phyloP scores from a whole-genome alignment of 2,113 vertebrate species.

The Taxidea taxus region DNA sequence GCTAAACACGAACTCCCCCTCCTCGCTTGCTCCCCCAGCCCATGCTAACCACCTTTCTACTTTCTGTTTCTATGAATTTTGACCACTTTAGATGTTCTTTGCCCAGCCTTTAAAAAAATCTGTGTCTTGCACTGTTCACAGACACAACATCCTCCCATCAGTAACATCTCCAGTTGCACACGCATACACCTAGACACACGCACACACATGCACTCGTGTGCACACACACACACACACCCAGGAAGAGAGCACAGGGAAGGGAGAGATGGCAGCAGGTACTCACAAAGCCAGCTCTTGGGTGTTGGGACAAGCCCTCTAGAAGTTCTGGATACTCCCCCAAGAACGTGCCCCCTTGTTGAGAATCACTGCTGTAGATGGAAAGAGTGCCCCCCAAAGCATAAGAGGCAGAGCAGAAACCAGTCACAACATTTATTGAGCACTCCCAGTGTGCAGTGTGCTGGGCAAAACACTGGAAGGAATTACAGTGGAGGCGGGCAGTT shows the following conservation, averaged over 20 bases:
- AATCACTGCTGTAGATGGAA: not conserved
- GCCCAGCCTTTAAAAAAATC: not conserved
- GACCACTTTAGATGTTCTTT: not conserved
- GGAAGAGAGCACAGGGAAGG: not conserved
- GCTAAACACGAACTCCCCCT: not conserved
- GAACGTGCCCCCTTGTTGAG: not conserved
- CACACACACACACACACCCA: not conserved
- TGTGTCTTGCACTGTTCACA: not conserved
- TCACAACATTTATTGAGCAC: slow-evolving; percentile 43
- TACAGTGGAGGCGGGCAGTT: fast-evolving
- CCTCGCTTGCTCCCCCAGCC: not conserved
- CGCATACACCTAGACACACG: not conserved
- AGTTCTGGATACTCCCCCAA: not conserved
- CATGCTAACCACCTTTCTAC: not conserved
- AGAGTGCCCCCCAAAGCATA: not conserved
- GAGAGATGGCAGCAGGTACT: not conserved
- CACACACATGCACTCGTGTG: fast-evolving
- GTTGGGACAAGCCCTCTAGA: not conserved
- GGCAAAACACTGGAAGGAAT: not conserved
- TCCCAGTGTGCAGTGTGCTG: not conserved
- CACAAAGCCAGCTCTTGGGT: not conserved
- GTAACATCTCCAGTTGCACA: not conserved
- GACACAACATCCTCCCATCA: not conserved
- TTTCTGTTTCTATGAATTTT: not conserved
- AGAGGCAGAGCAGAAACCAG: not conserved